A percentile compares a stretch with the other conserved stretches of the same genome.
Evolutionary conservation across 2,888 invertebrate species (phyloP).

Genomic region (Platycheirus albimanus): DNA sequence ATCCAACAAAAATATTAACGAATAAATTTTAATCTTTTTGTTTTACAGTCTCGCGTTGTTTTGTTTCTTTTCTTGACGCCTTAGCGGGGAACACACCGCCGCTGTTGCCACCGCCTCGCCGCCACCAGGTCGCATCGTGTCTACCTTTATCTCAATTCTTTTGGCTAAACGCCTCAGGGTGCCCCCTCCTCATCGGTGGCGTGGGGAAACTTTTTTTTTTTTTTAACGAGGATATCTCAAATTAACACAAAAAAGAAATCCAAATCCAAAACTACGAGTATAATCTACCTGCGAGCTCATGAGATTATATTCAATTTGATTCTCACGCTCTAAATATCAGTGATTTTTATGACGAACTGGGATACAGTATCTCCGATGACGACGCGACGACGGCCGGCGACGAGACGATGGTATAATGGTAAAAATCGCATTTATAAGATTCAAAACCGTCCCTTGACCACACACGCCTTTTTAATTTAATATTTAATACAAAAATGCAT

Average conservation of each 20-base stretch:
- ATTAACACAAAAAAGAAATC: conserved; percentile 61
- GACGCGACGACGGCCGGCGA: not conserved
- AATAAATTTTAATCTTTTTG: conserved; percentile 55
- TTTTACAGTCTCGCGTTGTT: conserved; percentile 30
- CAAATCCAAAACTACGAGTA: conserved; percentile 6
- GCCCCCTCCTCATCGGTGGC: conserved; percentile 6
- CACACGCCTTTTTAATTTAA: conserved; percentile 16
- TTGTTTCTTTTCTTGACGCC: conserved; percentile 37
- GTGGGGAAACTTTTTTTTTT: no score
- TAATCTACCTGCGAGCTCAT: conserved; percentile 58
- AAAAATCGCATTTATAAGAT: not conserved
- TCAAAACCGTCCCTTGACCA: conserved; percentile 33
- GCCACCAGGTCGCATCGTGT: conserved; percentile 28
- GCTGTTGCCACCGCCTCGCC: conserved; percentile 26
- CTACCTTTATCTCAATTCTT: conserved; percentile 13
- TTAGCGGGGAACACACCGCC: conserved; percentile 20
- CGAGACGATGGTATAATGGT: not conserved
- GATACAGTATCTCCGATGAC: conserved; percentile 28
- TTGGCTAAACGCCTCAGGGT: conserved; percentile 47
- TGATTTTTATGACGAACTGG: conserved; percentile 62
- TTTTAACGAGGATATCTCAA: conserved; percentile 55
- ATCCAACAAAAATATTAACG: conserved; percentile 6
- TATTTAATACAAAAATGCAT: conserved; percentile 7
- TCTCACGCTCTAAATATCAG: conserved; percentile 71
- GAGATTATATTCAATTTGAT: conserved; percentile 61